Base-by-base conservation (phyloP, 1,140 invertebrate species). In the Calliopsis andreniformis region DNA sequence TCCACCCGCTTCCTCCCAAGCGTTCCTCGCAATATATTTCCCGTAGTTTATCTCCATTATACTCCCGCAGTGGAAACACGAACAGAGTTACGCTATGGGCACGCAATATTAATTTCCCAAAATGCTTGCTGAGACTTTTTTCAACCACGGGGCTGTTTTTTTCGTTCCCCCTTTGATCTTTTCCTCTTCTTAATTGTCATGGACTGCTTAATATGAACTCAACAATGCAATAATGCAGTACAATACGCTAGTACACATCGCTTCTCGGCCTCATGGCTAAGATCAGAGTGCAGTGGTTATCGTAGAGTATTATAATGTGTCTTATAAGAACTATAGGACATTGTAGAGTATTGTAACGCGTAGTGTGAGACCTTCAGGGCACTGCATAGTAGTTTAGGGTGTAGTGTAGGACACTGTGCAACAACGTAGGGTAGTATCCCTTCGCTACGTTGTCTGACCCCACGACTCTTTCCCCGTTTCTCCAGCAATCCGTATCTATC, bases 401-500 rank as follows among this genome's bases (percentile, higher is more conserved):
- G n/a, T n/a, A n/a, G n/a, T n/a, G n/a, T n/a, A n/a, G n/a, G n/a
- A n/a, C n/a, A n/a, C n/a, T n/a, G n/a, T n/a, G n/a, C n/a, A n/a
- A n/a, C n/a, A n/a, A n/a, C n/a, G n/a, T n/a, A n/a, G n/a, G n/a
- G n/a, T n/a, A n/a, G n/a, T n/a, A 66, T 67, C 39, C 28, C 16
- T 6, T 7, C 18, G 23, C 18, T 20, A 1, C 18, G n/a, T 32
- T 64, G 55, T 64, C 70, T n/a, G 69, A 70, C 39, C 35, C 16
- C 42, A 23, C 20, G 47, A 20, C 56, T 58, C 63, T 58, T 30
- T 47, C 61, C 16, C 28, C 49, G 23, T 45, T 16, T 49, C 30
- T 7, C 39, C n/a, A 20, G 43, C 43, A 51, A 59, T 69, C 72
- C 43, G 72, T 59, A 69, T 69, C 73, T 28, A 69, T 76, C 73